Evolutionary conservation across 2,797 vertebrate genomes (phyloP).

Genomic region (Acestrorhynchus altus): DNA sequence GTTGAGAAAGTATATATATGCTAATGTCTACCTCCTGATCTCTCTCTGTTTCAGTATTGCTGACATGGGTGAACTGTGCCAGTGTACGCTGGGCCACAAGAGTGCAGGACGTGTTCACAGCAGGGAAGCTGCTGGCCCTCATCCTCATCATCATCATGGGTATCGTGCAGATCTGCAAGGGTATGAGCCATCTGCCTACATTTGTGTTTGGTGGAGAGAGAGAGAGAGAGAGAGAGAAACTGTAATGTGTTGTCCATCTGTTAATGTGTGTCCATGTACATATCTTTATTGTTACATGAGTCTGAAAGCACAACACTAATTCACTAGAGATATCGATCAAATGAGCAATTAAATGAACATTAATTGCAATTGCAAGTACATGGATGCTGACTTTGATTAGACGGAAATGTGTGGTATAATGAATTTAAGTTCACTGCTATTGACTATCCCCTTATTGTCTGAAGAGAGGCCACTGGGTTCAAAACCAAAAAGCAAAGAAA

Average conservation of each 20-base stretch:
- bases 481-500: constrained; percentile 56
- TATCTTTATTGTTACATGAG: constrained; percentile 3
- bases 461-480: constrained; percentile 61
- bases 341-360: neutral
- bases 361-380: neutral
- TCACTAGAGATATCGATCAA: neutral
- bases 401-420: neutral
- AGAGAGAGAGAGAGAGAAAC: neutral
- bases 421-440: neutral
- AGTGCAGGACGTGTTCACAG: constrained; percentile 93
- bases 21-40: neutral
- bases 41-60: constrained; percentile 74
- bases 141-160: constrained; percentile 93
- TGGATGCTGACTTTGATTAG: neutral
- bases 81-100: constrained; percentile 93
- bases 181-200: constrained; percentile 65
- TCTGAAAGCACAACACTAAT: constrained; percentile 28
- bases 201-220: constrained; percentile 15
- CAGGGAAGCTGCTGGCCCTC: constrained; percentile 90
- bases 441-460: neutral
- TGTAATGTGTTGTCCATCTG: neutral
- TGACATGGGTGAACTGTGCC: constrained; percentile 94
- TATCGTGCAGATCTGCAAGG: constrained; percentile 92
- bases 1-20: neutral
- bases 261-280: neutral